phyloP scores from a whole-genome alignment of 2,888 invertebrate genomes.

The Sinhomidia bicolor region DNA sequence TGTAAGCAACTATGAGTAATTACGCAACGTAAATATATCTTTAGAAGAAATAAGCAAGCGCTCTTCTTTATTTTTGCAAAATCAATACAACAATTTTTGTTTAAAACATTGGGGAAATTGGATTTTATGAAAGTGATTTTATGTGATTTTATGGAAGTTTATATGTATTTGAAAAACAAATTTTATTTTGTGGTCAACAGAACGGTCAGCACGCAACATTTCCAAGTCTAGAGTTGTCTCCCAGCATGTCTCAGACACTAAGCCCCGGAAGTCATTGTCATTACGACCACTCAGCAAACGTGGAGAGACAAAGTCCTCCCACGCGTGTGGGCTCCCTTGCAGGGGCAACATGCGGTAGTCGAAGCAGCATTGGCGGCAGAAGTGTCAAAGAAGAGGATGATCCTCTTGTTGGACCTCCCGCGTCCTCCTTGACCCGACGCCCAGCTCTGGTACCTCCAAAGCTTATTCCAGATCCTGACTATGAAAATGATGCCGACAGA shows the following conservation, averaged over 20 bases:
- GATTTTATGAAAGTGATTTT: not conserved
- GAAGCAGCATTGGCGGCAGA: conserved; percentile 45
- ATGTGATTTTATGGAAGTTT: no score
- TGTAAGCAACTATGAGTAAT: no score
- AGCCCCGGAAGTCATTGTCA: conserved; percentile 74
- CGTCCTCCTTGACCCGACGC: conserved; percentile 82
- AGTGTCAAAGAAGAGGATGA: conserved; percentile 80
- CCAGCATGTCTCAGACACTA: conserved; percentile 78
- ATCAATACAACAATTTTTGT: no score
- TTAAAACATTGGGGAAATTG: not conserved
- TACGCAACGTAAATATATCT: no score
- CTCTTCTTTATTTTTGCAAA: no score
- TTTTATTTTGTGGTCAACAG: conserved; percentile 55
- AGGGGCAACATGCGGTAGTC: conserved; percentile 53
- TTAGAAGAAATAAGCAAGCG: no score
- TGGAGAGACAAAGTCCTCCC: conserved; percentile 67
- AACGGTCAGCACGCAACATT: conserved; percentile 76
- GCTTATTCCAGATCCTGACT: conserved; percentile 81
- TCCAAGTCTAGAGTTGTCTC: conserved; percentile 77
- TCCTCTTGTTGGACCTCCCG: conserved; percentile 81
- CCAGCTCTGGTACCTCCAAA: conserved; percentile 82
- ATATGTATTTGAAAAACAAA: no score
- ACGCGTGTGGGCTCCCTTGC: conserved; percentile 68
- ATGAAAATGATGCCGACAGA: conserved; percentile 79
- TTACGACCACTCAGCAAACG: conserved; percentile 57